A percentile compares a stretch with the other conserved stretches of the same genome.
phyloP scores from a whole-genome alignment of 2,113 vertebrate genomes.

The Grus americana region DNA sequence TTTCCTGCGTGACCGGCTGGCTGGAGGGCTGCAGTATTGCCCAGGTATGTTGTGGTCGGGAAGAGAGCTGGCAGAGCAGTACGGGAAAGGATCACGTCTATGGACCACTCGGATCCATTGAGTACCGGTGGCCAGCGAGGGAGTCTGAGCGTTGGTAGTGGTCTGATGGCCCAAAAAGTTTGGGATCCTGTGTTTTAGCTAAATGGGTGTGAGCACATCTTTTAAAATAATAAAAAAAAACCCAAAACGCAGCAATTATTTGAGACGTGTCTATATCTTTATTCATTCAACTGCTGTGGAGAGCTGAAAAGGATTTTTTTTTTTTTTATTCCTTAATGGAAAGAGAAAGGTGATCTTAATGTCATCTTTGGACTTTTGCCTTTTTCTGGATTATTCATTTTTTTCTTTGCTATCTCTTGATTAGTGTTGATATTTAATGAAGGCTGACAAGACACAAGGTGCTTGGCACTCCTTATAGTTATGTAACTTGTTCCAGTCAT shows the following conservation, averaged over 20 bases:
- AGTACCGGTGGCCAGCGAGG: rapidly evolving
- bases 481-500: background rate
- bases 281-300: background rate
- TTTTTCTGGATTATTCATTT: background rate
- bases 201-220: rapidly evolving
- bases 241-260: rapidly evolving
- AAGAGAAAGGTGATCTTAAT: background rate
- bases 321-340: background rate
- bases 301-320: background rate
- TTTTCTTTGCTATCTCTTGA: background rate
- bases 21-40: background rate
- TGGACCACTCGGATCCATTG: rapidly evolving
- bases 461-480: background rate
- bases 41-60: rapidly evolving
- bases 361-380: background rate
- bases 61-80: too few relatives aligned
- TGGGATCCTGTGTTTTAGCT: background rate
- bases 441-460: background rate
- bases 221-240: background rate
- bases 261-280: rapidly evolving
- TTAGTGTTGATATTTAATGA: background rate
- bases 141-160: background rate
- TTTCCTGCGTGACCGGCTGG: background rate
- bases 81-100: rapidly evolving
- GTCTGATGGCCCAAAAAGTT: background rate